phyloP scores from a whole-genome alignment of 2,797 vertebrate genomes.

The Odontamblyopus lacepedii region DNA sequence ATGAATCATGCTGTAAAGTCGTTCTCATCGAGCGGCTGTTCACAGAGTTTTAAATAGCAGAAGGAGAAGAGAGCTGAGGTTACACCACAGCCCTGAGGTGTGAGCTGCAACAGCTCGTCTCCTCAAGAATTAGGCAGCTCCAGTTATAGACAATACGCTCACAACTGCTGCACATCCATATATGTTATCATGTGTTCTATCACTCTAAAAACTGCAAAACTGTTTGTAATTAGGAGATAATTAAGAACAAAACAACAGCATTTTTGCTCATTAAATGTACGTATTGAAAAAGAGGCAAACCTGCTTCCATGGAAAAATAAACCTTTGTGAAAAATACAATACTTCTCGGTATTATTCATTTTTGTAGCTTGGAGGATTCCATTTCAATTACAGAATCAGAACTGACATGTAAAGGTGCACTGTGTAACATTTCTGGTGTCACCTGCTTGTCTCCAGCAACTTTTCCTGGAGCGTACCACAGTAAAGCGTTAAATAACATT shows the following conservation, averaged over 20 bases:
- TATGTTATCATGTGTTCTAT: not conserved
- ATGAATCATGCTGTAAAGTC: slow-evolving; percentile 46
- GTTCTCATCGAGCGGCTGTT: slow-evolving; percentile 52
- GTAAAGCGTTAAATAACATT: not conserved
- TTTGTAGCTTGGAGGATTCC: not conserved
- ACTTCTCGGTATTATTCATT: too few species aligned
- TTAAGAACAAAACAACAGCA: not conserved
- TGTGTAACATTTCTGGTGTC: not conserved
- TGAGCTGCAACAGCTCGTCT: slow-evolving; percentile 31
- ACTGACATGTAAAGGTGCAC: not conserved
- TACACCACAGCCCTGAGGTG: slow-evolving; percentile 35
- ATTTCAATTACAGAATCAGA: not conserved
- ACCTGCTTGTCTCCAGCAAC: too few species aligned
- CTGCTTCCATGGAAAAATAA: not conserved
- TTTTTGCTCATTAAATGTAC: not conserved
- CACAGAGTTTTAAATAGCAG: slow-evolving; percentile 38
- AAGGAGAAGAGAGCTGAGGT: slow-evolving; percentile 38
- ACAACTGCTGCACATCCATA: not conserved
- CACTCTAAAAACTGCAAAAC: not conserved
- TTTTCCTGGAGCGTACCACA: not conserved
- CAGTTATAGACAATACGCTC: slow-evolving; percentile 23
- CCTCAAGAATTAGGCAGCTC: slow-evolving; percentile 22
- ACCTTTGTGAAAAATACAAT: not conserved
- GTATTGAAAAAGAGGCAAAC: not conserved
- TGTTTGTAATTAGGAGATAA: not conserved